Base-by-base conservation (phyloP, 1,140 invertebrate species). In the Drosophila ananassae region DNA sequence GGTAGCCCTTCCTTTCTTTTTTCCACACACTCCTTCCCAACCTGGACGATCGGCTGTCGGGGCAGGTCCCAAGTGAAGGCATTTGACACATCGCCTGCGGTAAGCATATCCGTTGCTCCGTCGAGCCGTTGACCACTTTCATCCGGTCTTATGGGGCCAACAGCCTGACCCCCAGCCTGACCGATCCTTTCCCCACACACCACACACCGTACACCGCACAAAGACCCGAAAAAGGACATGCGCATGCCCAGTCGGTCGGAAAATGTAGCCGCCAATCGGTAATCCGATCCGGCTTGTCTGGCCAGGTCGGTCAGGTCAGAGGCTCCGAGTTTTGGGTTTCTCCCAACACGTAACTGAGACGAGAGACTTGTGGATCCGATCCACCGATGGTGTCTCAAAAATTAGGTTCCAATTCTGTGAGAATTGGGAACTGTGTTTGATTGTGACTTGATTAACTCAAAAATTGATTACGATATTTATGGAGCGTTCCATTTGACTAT, bases 401-500 rank as follows among this genome's bases (percentile, higher is more conserved):
- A 89, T 69, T 58, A 68, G 75, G 71, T 73, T 89, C 61, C 74
- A 76, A 75, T 48, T 76, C 53, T 60, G 67, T 77, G 64, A 7
- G 37, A 63, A 79, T 81, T 67, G 59, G 66, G 52, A 61, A 48
- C 48, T 55, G 25, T 17, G n/a, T n/a, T n/a, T n/a, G n/a, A n/a
- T n/a, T n/a, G 24, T 21, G 6, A 21, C 41, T 44, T 44, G 12
- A 56, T 47, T 73, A 58, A 57, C 61, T 62, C 63, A 61, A 61
- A 57, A 90, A 90, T 90, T 90, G 78, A 85, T 90, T 90, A 85
- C 73, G 82, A 78, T 79, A 89, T 85, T 89, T 89, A 73, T 83
- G 66, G 68, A 75, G 83, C 87, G 83, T 75, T 85, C 76, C 77
- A 64, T 85, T 90, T 90, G 87, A 90, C 87, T 73, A 74, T 47